phyloP scores from a whole-genome alignment of 1,140 invertebrate species.

The Leptinotarsa defecta region DNA sequence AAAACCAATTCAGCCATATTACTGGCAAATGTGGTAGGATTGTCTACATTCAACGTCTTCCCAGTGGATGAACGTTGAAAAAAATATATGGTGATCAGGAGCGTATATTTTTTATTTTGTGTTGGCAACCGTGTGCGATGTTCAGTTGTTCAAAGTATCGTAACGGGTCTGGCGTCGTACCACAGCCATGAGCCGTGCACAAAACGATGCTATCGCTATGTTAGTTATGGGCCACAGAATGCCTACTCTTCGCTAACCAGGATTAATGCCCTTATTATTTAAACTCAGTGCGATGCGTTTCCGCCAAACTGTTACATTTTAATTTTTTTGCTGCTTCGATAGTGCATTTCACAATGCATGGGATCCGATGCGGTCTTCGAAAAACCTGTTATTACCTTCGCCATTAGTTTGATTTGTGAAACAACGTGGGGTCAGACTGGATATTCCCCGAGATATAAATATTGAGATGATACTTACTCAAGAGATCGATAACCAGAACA shows the following conservation, averaged over 20 bases:
- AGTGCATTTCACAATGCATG: slow-evolving; percentile 10
- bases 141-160: slow-evolving; percentile 21
- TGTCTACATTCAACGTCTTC: too few relatives aligned
- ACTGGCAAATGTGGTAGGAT: too few relatives aligned
- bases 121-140: slow-evolving; percentile 17
- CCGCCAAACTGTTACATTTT: slow-evolving; percentile 26
- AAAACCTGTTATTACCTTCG: slow-evolving; percentile 18
- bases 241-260: slow-evolving; percentile 46
- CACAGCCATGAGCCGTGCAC: slow-evolving; percentile 27
- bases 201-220: slow-evolving; percentile 47
- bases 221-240: slow-evolving; percentile 50
- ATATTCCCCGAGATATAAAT: not conserved
- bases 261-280: slow-evolving; percentile 51
- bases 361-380: not conserved
- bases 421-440: slow-evolving; percentile 4
- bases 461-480: not conserved
- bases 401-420: slow-evolving; percentile 7
- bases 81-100: slow-evolving; percentile 3
- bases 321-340: slow-evolving; percentile 20
- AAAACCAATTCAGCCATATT: too few relatives aligned
- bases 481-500: too few relatives aligned
- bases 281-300: slow-evolving; percentile 34
- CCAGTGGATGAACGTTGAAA: not conserved
- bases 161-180: slow-evolving; percentile 27
- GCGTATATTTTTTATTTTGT: slow-evolving; percentile 2